These are phyloP conservation scores for Ahaetulla prasina DNA, from an alignment of 2,113 vertebrate genomes.

Conservation along the genomic window DNA sequence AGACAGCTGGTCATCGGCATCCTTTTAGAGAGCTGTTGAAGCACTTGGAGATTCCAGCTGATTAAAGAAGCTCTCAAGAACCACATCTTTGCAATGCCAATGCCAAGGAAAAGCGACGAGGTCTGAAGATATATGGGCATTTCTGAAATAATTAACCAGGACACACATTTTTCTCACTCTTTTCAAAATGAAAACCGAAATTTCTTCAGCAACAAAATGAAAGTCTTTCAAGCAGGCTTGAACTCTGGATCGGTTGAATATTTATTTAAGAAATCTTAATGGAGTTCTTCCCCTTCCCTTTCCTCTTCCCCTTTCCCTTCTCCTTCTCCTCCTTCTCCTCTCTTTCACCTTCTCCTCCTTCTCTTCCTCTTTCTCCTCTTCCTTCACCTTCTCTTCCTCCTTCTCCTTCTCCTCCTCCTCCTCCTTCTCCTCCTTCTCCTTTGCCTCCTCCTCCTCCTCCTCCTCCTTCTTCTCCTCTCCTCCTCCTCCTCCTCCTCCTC, in stretches of 20 bases:
- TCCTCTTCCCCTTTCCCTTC: too few relatives aligned
- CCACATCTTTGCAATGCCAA: conserved; percentile 6
- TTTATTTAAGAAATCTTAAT: conserved; percentile 26
- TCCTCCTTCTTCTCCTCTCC: too few relatives aligned
- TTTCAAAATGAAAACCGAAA: neutral
- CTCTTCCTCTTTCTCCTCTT: rapidly evolving
- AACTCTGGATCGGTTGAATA: neutral
- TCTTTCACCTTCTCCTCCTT: too few relatives aligned
- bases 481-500: rapidly evolving
- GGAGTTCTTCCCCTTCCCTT: neutral
- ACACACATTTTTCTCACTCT: conserved; percentile 22
- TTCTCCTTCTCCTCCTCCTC: neutral
- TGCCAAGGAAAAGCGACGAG: neutral
- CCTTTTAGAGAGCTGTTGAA: too few relatives aligned
- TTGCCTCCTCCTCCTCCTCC: too few relatives aligned
- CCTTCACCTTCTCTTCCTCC: too few relatives aligned
- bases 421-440: neutral
- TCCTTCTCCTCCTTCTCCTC: rapidly evolving
- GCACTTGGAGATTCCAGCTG: too few relatives aligned
- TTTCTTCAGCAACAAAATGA: conserved; percentile 17
- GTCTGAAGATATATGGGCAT: conserved; percentile 40
- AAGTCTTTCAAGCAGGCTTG: conserved; percentile 24
- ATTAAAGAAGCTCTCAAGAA: neutral
- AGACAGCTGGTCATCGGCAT: too few relatives aligned
- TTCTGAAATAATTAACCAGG: conserved; percentile 41